Base-by-base conservation (phyloP, 2,888 invertebrate species). In the Caenorhabditis imperialis region DNA sequence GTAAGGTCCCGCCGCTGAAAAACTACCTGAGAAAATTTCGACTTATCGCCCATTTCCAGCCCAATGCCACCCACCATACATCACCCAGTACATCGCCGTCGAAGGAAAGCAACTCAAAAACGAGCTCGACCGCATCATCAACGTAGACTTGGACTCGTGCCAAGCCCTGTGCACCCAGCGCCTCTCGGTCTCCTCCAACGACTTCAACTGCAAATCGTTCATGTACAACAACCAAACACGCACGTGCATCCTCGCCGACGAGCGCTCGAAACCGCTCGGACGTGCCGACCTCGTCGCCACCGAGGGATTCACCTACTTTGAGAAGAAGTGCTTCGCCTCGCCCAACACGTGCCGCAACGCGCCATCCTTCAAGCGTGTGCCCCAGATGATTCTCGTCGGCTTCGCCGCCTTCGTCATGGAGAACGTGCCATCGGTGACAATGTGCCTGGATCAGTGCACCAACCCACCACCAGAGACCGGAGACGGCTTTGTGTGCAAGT, bases 361-460 rank as follows among this genome's bases (percentile, higher is more conserved):
- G 23, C 83, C 88, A 6, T 81, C 85, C n/a, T 88, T 86, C 83
- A 79, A 81, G 12, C 81, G 88, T 33, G 84, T 85, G 14, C 88
- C 87, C 14, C 88, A 88, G 75, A 88, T 83, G 86, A 85, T 88
- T 40, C 79, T 88, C 40, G 87, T 88, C 69, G 88, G 88, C 55
- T 88, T 88, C 79, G 88, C 88, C 27, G 86, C 88, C 30, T 88
- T 85, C 74, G 88, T 88, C 30, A 85, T 88, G 86, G 86, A 88
- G 79, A 85, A 85, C 61, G 87, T 88, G 14, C 86, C 87, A 25
- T 86, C 87, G 5, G 86, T 87, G 10, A 84, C 85, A 25, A 85
- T 85, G 85, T 88, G 88, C 54, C 77, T 88, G 20, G 87, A 88
- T 57, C 83, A 83, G 61, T 88, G 88, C 81, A 84, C 86, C 47